Evolutionary conservation across 2,797 vertebrate species (phyloP), one percentile per base, ranked within the genome.

Genomic region (Podarcis siculus): DNA sequence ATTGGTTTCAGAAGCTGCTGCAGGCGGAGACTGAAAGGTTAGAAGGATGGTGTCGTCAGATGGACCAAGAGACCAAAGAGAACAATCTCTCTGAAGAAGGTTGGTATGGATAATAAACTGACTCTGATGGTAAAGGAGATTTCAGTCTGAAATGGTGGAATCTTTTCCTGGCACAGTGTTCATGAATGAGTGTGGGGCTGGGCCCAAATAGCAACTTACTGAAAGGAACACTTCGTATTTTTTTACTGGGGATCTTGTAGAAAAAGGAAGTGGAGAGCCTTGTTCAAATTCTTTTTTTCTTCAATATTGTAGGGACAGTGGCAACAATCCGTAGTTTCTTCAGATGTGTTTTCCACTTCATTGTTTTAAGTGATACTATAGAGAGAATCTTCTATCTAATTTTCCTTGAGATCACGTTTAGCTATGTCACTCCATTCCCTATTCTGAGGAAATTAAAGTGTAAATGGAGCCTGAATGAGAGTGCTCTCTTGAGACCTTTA

Each of bases 41-140:
- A 95, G 98, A 99, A 92, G 99, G 99, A 88, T 99, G 99, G 99
- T 99, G 99, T 95, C 98, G 97, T 90, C 99, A 99, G 97, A 99
- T 99, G 98, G 98, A 99, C 92, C 98, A 98, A 97, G 99, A 99
- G 97, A 99, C 98, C 96, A 98, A 98, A 97, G 98, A 99, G 97
- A 98, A 99, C 96, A 98, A 97, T 96, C 98, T 99, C 93, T 98
- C 98, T 94, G 98, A 99, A 95, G 98, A 99, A 96, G 99, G 99
- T 99, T 93, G 12, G 96, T 89, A n/a, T 19, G 32, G 39, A 45
- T 76, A 64, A 79, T 69, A 37, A 45, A 42, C 17, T 77, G 37
- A 13, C 8, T 0, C 2, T 10, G 4, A 6, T 66, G 35, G 42
- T 49, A 78, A 72, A 32, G 58, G 25, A 73, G 61, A 61, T 49